Conservation (phyloP, 1,140 invertebrate genomes). For the Prorops nasuta region DNA sequence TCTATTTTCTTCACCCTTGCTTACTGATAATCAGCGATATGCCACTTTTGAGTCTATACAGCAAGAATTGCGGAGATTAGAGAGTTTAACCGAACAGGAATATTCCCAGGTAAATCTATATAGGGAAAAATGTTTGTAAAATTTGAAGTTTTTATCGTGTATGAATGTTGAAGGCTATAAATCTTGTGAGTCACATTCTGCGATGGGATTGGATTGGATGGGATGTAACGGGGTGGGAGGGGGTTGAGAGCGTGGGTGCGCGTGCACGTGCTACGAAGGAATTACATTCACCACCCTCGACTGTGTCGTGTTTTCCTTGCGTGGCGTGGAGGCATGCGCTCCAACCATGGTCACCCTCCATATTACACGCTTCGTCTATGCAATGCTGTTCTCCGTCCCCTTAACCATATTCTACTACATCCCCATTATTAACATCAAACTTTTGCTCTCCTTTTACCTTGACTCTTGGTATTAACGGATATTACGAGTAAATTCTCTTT, state of each 20-base stretch:
- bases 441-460: too few relatives aligned
- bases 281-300: slow-evolving; percentile 36
- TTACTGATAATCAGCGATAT: slow-evolving; percentile 42
- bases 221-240: slow-evolving; percentile 23
- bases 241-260: slow-evolving; percentile 30
- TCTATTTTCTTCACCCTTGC: slow-evolving; percentile 36
- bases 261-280: slow-evolving; percentile 45
- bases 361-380: too few relatives aligned
- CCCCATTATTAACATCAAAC: too few relatives aligned
- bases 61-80: slow-evolving; percentile 36
- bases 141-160: slow-evolving; percentile 1
- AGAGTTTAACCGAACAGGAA: slow-evolving; percentile 35
- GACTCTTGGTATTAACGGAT: too few relatives aligned
- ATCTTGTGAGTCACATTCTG: slow-evolving; percentile 53
- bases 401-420: too few relatives aligned
- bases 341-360: too few relatives aligned
- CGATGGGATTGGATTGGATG: too few relatives aligned
- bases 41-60: slow-evolving; percentile 41
- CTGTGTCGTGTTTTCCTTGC: not conserved
- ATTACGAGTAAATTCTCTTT: too few relatives aligned
- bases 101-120: slow-evolving; percentile 33
- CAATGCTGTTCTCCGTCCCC: too few relatives aligned
- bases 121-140: not conserved
- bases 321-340: slow-evolving; percentile 24
- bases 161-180: slow-evolving; percentile 35